phyloP scores from a whole-genome alignment of 2,113 vertebrate species.

The Microtus pennsylvanicus region DNA sequence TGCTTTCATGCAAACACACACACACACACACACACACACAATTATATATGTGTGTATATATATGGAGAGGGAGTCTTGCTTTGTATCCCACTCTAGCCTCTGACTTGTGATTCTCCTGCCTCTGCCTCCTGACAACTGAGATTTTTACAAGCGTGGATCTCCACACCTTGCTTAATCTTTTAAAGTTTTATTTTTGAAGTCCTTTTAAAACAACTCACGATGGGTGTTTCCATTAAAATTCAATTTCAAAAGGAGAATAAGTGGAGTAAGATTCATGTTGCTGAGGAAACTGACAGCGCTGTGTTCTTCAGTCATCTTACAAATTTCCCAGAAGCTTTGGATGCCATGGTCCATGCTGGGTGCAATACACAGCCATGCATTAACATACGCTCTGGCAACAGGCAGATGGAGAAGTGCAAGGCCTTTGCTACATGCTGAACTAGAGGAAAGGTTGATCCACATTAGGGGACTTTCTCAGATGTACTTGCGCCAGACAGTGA shows the following conservation, averaged over 20 bases:
- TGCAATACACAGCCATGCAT: not conserved
- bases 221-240: slow-evolving; percentile 24
- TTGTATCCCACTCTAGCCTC: not conserved
- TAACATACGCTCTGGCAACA: not conserved
- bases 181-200: not conserved
- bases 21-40: not conserved
- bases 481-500: not conserved
- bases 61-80: not conserved
- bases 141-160: not conserved
- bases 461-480: not conserved
- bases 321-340: not conserved
- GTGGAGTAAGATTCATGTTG: not conserved
- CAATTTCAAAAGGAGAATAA: not conserved
- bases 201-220: not conserved
- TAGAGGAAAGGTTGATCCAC: not conserved
- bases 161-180: not conserved
- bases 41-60: too few relatives aligned
- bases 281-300: not conserved
- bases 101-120: not conserved
- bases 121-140: not conserved
- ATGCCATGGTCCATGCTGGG: not conserved
- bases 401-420: not conserved
- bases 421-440: not conserved
- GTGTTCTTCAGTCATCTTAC: not conserved
- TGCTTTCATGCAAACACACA: not conserved